Evolutionary conservation across 2,888 invertebrate genomes (phyloP), one percentile per base, ranked within the genome.

Genomic region (Saturnia pavonia): DNA sequence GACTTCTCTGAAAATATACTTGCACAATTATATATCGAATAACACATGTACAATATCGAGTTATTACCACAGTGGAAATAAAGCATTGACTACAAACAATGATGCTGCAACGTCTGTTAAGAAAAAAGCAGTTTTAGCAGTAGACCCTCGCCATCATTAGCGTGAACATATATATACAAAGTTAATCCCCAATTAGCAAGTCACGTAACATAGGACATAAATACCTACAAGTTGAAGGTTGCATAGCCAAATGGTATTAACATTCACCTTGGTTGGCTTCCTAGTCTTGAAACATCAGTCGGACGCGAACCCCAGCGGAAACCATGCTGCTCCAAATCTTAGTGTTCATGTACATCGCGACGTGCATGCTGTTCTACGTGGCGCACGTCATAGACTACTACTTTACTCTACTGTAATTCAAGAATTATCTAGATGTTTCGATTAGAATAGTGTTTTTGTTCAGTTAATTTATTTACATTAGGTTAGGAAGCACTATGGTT

Each of bases 301-400:
- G 74, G 66, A 48, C 65, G 43, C 42, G 72, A 71, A 69, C 75
- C 71, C 74, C 72, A 70, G 74, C 70, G 69, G 71, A n/a, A 84
- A 89, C 78, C 83, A 94, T 94, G 94, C 85, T 94, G 84, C 91
- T 94, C 19, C 94, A 94, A 76, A 92, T 94, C 66, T 86, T 94
- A 25, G 92, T 94, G 67, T 92, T 94, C 85, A 92, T 94, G 90
- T 94, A 94, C 84, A 92, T 94, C 70, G 92, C 88, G 71, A 91
- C 91, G 14, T 94, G 94, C 77, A 83, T 94, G 22, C 74, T 94
- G 68, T 92, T 94, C 81, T 94, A 94, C 78, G 89, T 93, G 57
- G 93, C 91, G 1, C 92, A 93, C 70, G 88, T 94, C 70, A 92
- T 94, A 72, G 94, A 94, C 76, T 94, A 92, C 74, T 94, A 93